Evolutionary conservation across 2,888 invertebrate species (phyloP), one percentile per base, ranked within the genome.

Genomic region (Dioctria rufipes): DNA sequence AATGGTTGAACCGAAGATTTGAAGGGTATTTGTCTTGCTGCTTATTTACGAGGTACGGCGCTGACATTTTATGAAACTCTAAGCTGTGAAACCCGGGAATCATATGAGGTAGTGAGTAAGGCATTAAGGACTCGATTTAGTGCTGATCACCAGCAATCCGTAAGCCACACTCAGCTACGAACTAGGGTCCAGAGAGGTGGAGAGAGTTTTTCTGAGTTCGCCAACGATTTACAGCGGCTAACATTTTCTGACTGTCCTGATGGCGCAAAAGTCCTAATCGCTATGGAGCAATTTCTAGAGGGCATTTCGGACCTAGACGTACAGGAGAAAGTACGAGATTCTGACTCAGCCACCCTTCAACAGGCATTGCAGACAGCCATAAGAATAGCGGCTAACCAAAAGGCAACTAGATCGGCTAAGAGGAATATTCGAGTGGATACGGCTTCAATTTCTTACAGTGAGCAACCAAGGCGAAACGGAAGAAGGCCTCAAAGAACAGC

Each of bases 11-110:
- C 0, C 6, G 2, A 5, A 1, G 49, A 46, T 1, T 5, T 1
- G 9, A 5, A 46, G 2, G 49, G 1, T 2, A 1, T 46, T 2
- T 46, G 2, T 46, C 2, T 46, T 1, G 49, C 9, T 1, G 49
- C 9, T 1, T 46, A 9, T 9, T 9, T 46, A 2, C 1, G 49
- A 2, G 49, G 49, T 46, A 9, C 49, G 0, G 49, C 49, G 1
- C 1, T 46, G 2, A 2, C 49, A 1, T n/a, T n/a, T n/a, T n/a
- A n/a, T n/a, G n/a, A n/a, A n/a, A n/a, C n/a, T n/a, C n/a, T n/a
- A n/a, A n/a, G 1, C 0, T 46, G 1, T 2, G 1, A 1, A 46
- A 2, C 0, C 49, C 2, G 0, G 1, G 1, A 2, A 1, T 0
- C 49, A 5, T 1, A 46, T 46, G 2, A 2, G 1, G 1, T 0